Base-by-base conservation (phyloP, 1,140 invertebrate species). In the Battus philenor region DNA sequence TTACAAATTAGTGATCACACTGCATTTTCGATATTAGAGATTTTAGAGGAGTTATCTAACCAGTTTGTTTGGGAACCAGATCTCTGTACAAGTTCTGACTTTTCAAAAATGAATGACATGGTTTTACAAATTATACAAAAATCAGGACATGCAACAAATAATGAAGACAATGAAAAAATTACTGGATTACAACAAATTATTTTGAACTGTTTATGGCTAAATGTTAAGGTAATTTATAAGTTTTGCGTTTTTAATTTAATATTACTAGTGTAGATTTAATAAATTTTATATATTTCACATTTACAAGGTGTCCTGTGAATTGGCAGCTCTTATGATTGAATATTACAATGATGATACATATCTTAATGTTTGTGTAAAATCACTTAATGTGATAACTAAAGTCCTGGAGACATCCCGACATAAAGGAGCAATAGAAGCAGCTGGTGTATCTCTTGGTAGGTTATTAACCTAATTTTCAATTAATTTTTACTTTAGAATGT, bases 401-500 rank as follows among this genome's bases (percentile, higher is more conserved):
- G 89, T 94, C 32, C 72, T 94, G 33, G 89, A 90, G 27, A 91
- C 89, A 13, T 94, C 92, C 60, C 86, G 93, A 5, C 93, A 94
- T 64, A 94, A 95, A 86, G 94, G 94, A 29, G 93, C 90, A 13
- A 93, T 95, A 41, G 93, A 95, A 80, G 86, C 90, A 8, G 91
- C 91, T 1, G 91, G 91, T 1, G 49, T 79, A 36, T 84, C 89
- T 20, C 85, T 93, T 43, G 87, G 85, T 63, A 67, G 72, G 26
- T 87, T 39, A 15, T 15, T 39, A 24, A n/a, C 2, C 4, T 1
- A n/a, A n/a, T n/a, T n/a, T n/a, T n/a, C n/a, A n/a, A n/a, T 16
- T 0, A 10, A 4, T 36, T 12, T 7, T 2, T 22, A 36, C 2
- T 27, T 27, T 27, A 27, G 8, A 6, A 11, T 22, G 0, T 10